Base-by-base conservation (phyloP, 2,797 vertebrate species). In the Takifugu rubripes region DNA sequence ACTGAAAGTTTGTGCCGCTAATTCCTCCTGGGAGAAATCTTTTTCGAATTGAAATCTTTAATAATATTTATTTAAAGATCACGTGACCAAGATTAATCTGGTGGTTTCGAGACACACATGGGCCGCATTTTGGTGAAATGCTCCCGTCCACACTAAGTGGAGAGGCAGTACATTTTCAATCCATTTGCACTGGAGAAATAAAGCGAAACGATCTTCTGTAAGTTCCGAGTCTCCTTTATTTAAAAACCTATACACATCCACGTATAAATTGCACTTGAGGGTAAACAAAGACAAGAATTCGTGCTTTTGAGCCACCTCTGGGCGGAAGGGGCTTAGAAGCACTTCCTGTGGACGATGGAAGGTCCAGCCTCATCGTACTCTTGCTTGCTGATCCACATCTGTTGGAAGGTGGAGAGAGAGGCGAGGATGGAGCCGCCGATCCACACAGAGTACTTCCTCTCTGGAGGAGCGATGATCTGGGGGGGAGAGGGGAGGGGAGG, bases 341-440 rank as follows among this genome's bases (percentile, higher is more conserved):
- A 98, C 92, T 90, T 98, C 90, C 89, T 81, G 93, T 98, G 89
- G 87, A 96, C 88, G 87, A 90, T 91, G 74, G 93, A 86, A 87
- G 95, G 82, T 85, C 94, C 72, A 71, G 96, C 93, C 82, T 98
- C 96, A 2, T 98, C 94, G 0, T 98, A 98, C 81, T 99, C 96
- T 7, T 94, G 94, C 83, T 99, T 98, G 91, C 94, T 99, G 92
- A 99, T 98, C 96, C 97, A 98, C 96, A 98, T 99, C 92, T 98
- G 96, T 91, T 98, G 95, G 93, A 98, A 97, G 90, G 95, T 97
- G 89, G 96, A 98, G 66, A 99, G 93, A 5, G 95, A 99, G n/a
- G 97, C 95, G 83, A 98, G 91, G 90, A 98, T 97, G 85, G 95
- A 98, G 84, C 95, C 95, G 2, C 96, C 95, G 6, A 99, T 97